Conservation (phyloP, 2,113 vertebrate species). For the Brienomyrus longianalis region DNA sequence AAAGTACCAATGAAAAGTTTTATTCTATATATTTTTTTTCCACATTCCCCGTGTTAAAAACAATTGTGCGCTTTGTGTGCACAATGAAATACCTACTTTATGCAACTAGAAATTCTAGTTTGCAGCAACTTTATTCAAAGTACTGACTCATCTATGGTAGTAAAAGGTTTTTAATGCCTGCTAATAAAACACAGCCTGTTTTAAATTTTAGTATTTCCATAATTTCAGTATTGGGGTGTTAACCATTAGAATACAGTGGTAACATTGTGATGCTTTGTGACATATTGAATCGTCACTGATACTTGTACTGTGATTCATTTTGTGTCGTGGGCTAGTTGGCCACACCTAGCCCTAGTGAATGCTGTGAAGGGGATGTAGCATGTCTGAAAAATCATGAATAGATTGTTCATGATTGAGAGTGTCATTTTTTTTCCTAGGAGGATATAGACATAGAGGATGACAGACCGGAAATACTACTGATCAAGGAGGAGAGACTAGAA, state of each 20-base stretch:
- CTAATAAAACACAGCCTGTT: not conserved
- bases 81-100: not conserved
- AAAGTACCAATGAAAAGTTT: not conserved
- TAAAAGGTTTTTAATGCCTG: not conserved
- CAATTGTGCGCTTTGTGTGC: not conserved
- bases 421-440: not conserved
- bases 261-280: not conserved
- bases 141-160: not conserved
- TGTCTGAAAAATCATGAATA: not conserved
- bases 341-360: not conserved
- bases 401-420: not conserved
- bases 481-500: slow-evolving; percentile 62
- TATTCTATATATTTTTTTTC: not conserved
- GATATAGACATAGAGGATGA: slow-evolving; percentile 10
- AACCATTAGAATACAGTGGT: not conserved
- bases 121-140: not conserved
- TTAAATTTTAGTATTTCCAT: not conserved
- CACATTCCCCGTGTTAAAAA: not conserved
- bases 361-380: not conserved
- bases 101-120: not conserved
- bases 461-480: slow-evolving; percentile 30
- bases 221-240: not conserved
- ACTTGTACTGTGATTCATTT: not conserved
- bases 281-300: not conserved
- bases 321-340: not conserved